Percentiles rank a stretch among this genome's conserved stretches.
These are phyloP conservation scores for Erebia ligea DNA, from an alignment of 2,888 invertebrate genomes.

Conservation along the genomic window DNA sequence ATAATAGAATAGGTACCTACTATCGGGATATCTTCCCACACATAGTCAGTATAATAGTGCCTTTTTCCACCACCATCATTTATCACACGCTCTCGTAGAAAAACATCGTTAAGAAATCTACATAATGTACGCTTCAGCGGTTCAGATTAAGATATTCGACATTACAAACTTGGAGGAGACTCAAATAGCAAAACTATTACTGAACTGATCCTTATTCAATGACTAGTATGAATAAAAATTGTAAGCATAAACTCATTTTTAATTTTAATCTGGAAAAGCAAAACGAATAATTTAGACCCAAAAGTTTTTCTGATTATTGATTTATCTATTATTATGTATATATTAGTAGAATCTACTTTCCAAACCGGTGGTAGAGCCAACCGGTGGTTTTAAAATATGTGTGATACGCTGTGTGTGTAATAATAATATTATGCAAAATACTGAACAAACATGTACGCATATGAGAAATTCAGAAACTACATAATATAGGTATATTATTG, in stretches of 20 bases:
- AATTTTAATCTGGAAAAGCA: neutral
- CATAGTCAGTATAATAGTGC: constrained; percentile 18
- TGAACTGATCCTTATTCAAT: neutral
- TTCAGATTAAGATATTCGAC: constrained; percentile 26
- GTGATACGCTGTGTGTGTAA: too few species aligned
- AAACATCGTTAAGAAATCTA: constrained; percentile 39
- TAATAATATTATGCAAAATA: too few species aligned
- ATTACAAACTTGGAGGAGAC: constrained; percentile 10
- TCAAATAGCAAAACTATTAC: constrained; percentile 3
- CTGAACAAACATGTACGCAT: too few species aligned
- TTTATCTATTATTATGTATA: too few species aligned
- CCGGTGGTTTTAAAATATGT: too few species aligned
- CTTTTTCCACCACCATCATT: constrained; percentile 26
- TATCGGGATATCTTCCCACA: constrained; percentile 14
- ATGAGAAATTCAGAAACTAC: too few species aligned
- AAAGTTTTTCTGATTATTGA: too few species aligned
- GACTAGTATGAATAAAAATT: neutral
- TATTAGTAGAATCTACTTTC: too few species aligned
- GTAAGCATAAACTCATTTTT: neutral
- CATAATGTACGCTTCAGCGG: constrained; percentile 30
- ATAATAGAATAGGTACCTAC: constrained; percentile 13
- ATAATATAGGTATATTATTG: neutral
- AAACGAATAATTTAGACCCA: neutral
- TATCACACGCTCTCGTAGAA: constrained; percentile 34
- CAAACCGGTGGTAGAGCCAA: too few species aligned